A percentile compares a stretch with the other conserved stretches of the same genome.
These are phyloP conservation scores for Cancer borealis DNA, from an alignment of 2,888 invertebrate species.

Conservation along the genomic window DNA sequence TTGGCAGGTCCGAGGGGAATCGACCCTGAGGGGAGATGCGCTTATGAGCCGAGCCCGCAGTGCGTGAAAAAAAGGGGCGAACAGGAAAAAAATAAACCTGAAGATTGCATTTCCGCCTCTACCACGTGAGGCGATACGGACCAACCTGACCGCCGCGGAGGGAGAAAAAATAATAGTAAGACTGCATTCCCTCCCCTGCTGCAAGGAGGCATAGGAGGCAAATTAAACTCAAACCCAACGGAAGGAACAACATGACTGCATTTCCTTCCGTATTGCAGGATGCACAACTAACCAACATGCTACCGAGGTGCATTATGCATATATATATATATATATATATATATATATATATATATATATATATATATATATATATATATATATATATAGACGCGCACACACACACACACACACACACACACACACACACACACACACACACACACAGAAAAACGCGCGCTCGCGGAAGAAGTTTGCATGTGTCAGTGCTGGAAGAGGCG, in stretches of 20 bases:
- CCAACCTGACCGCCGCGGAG: constrained; percentile 1
- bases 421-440: not conserved
- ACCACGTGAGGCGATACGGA: not conserved
- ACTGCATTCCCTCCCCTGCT: constrained; percentile 46
- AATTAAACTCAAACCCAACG: constrained; percentile 30
- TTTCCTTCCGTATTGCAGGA: constrained; percentile 21
- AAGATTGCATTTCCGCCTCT: constrained; percentile 53
- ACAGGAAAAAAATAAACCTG: constrained; percentile 45
- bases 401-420: not conserved
- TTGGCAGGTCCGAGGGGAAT: constrained; percentile 48
- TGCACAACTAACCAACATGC: not conserved
- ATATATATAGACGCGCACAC: not conserved
- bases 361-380: constrained; percentile 1
- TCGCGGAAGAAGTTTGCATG: not conserved
- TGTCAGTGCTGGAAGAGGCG: not conserved
- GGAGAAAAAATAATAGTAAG: constrained; percentile 40
- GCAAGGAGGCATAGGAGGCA: constrained; percentile 46
- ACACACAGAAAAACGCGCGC: not conserved
- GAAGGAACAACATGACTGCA: constrained; percentile 2
- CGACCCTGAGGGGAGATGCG: constrained; percentile 64
- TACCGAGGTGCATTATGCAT: too few relatives aligned
- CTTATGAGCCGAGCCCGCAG: constrained; percentile 65
- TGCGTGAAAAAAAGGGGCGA: constrained; percentile 54
- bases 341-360: too few relatives aligned
- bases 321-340: not conserved